Base-by-base conservation (phyloP, 1,140 invertebrate genomes). In the Brachionus rotundiformis region DNA sequence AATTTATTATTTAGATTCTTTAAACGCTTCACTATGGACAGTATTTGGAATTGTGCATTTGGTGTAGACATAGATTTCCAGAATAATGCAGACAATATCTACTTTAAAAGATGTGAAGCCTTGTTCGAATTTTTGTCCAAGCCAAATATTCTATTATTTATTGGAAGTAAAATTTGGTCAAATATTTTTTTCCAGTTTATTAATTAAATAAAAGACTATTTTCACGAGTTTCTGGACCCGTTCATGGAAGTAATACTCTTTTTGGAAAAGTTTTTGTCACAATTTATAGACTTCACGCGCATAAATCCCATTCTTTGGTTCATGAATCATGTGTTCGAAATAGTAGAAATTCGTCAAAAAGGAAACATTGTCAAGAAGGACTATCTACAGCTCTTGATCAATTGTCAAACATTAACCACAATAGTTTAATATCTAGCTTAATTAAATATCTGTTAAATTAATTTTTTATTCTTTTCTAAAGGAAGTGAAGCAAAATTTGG, bases 401-500 rank as follows among this genome's bases (percentile, higher is more conserved):
- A 77, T 16, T 68, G 31, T 19, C 65, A 68, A 41, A 68, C 65
- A 29, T 54, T 54, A 19, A 54, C 47, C 8, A 54, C 47, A 54
- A 54, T 54, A 7, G 47, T 49, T 19, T 54, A 7, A 19, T 39
- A n/a, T n/a, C n/a, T n/a, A n/a, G n/a, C n/a, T n/a, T n/a, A 36
- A 36, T 36, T 36, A 36, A 36, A 36, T 36, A 5, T 36, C 3
- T 36, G 3, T 36, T 5, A 49, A 19, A 49, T 16, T 49, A 27
- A 13, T 63, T 63, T 29, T 29, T 1, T 63, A 10, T 75, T 39
- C 3, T 44, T 33, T n/a, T 41, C 16, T 65, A 11, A 31, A 87
- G 85, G 87, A 87, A 82, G 83, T 87, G 0, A 84, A 84, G 19
- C 82, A 84, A 13, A 85, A 86, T 31, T 83, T 84, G 8, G 76